Conservation (phyloP, 2,797 vertebrate species). For the Centroberyx gerrardi region DNA sequence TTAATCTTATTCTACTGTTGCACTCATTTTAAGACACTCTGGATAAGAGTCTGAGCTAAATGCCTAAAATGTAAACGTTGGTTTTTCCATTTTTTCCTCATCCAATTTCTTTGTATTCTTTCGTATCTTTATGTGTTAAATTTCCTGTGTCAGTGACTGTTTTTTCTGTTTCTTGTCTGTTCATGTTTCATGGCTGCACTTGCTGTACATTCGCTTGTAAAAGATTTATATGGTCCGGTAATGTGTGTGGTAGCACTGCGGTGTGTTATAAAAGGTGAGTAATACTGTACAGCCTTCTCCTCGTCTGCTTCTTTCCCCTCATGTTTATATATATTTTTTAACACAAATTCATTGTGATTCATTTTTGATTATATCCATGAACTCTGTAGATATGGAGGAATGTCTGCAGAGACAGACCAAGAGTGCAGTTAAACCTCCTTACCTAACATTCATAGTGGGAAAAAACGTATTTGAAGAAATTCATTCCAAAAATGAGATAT, state of each 20-base stretch:
- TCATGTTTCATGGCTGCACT: neutral
- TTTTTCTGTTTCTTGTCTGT: slow-evolving; percentile 3
- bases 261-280: neutral
- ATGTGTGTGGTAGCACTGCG: slow-evolving; percentile 1
- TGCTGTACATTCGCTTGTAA: slow-evolving; percentile 30
- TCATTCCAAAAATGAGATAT: no score
- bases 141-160: neutral
- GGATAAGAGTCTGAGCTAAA: no score
- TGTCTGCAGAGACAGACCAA: neutral
- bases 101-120: neutral
- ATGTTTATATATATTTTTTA: neutral
- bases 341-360: neutral
- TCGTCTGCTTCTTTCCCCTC: neutral
- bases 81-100: neutral
- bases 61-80: neutral
- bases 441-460: neutral
- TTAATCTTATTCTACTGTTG: neutral
- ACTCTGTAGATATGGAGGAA: neutral
- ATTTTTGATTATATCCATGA: slow-evolving; percentile 17
- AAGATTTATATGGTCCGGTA: neutral
- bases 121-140: neutral
- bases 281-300: neutral
- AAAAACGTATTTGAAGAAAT: neutral
- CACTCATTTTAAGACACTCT: no score
- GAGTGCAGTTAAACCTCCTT: neutral